Evolutionary conservation across 2,888 invertebrate species (phyloP), one percentile per base, ranked within the genome.

Genomic region (Pyrochroa serraticornis): DNA sequence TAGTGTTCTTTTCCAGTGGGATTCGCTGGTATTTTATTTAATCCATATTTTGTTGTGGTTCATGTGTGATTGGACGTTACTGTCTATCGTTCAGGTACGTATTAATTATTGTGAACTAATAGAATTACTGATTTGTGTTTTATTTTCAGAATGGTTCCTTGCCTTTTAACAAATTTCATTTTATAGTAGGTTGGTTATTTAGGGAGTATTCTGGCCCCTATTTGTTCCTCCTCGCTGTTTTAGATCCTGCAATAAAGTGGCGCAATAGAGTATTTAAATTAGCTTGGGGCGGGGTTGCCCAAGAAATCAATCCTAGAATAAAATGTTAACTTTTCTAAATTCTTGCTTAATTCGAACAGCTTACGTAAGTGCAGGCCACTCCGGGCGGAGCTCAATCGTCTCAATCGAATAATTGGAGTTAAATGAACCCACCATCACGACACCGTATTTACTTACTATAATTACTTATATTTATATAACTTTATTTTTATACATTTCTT

Each of bases 11-110:
- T 92, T 97, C 72, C 87, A 88, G 65, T 92, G 94, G 84, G 93
- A 96, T 79, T 91, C 93, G 1, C 82, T 95, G 63, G 92, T 93
- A 47, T 95, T 97, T 82, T 95, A 95, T 80, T 82, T 97, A 70
- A 88, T 95, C 72, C 98, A 99, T 80, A 86, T 94, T 70, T 84
- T 97, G 50, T 83, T 91, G 75, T 99, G 99, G 99, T 95, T 97
- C 79, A 86, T 97, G 68, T 89, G 93, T 66, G 99, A 99, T 82
- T 99, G 96, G 92, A 82, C 93, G 72, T 85, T 99, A 71, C 83
- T 98, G 70, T 88, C 90, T 64, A 85, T 92, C 65, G 91, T 96
- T 70, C 95, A 93, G 83, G 88, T 88, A 77, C 45, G 9, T 42
- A 33, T 42, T n/a, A 8, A 34, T n/a, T 7, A 35, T 32, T 37